phyloP scores from a whole-genome alignment of 2,113 vertebrate species.

The Amphiprion ocellaris region DNA sequence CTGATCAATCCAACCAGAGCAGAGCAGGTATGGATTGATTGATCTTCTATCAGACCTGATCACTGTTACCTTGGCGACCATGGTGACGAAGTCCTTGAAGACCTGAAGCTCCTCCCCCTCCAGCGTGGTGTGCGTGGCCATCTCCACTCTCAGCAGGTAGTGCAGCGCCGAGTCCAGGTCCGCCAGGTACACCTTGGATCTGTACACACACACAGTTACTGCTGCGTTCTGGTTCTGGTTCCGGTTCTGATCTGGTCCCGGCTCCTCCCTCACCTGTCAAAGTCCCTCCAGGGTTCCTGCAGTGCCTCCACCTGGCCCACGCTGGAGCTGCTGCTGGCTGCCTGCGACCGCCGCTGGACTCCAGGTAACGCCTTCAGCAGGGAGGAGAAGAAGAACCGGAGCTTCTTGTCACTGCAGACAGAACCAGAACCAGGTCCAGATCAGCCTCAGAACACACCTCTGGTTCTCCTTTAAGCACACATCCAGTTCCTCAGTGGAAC shows the following conservation, averaged over 20 bases:
- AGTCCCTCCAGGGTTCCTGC: slow-evolving; percentile 85
- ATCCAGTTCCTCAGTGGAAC: too few relatives aligned
- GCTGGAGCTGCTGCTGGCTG: slow-evolving; percentile 64
- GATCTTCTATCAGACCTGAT: too few relatives aligned
- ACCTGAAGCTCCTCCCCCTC: slow-evolving; percentile 90
- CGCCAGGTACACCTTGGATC: slow-evolving; percentile 89
- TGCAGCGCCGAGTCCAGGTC: slow-evolving; percentile 96
- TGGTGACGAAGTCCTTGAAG: slow-evolving; percentile 91
- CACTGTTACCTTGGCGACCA: slow-evolving; percentile 90
- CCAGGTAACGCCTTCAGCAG: slow-evolving; percentile 89
- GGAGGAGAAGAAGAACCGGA: slow-evolving; percentile 93
- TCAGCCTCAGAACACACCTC: too few relatives aligned
- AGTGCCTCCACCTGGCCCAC: slow-evolving; percentile 63
- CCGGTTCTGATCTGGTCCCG: neutral
- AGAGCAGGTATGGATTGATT: too few relatives aligned
- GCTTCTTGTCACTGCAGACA: slow-evolving; percentile 86
- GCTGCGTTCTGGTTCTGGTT: too few relatives aligned
- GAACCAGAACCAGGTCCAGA: too few relatives aligned
- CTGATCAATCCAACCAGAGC: too few relatives aligned
- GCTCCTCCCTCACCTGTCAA: slow-evolving; percentile 76
- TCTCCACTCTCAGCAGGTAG: slow-evolving; percentile 93
- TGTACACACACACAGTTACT: slow-evolving; percentile 58
- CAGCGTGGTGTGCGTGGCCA: slow-evolving; percentile 88
- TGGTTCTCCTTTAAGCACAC: too few relatives aligned
- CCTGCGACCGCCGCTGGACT: slow-evolving; percentile 74